Evolutionary conservation across 2,113 vertebrate genomes (phyloP).

Genomic region (Verasper variegatus): DNA sequence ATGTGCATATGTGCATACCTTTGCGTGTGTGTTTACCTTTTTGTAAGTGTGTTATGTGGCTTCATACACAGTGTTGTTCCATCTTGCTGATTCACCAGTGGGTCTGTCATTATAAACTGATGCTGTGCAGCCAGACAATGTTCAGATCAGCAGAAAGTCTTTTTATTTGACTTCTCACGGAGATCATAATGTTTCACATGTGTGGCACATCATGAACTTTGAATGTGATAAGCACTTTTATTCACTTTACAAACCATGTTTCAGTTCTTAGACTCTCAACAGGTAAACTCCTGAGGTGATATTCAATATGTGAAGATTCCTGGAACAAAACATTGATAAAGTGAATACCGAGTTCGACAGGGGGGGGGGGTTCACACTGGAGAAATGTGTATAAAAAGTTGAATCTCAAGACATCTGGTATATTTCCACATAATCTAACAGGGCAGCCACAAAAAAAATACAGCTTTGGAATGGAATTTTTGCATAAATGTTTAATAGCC

Average conservation of each 20-base stretch:
- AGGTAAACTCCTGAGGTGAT: neutral
- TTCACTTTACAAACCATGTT: neutral
- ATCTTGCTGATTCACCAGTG: neutral
- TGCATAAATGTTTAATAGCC: no score
- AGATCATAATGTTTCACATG: neutral
- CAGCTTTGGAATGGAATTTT: no score
- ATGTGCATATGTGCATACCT: constrained; percentile 39
- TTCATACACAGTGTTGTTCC: constrained; percentile 18
- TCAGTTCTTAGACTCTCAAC: neutral
- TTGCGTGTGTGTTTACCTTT: constrained; percentile 44
- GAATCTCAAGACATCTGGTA: no score
- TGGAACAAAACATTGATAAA: neutral
- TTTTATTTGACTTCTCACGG: neutral
- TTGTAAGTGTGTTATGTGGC: constrained; percentile 24
- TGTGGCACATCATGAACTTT: no score
- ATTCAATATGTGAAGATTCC: neutral
- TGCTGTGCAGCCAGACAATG: neutral
- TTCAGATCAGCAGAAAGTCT: neutral
- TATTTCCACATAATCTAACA: no score
- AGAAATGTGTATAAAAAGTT: no score
- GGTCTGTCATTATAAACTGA: neutral
- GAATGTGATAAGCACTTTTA: neutral
- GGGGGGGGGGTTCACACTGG: no score
- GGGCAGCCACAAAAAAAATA: no score
- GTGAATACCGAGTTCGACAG: no score